Conservation (phyloP, 2,113 vertebrate genomes). For the Genyomyrus donnyi region DNA sequence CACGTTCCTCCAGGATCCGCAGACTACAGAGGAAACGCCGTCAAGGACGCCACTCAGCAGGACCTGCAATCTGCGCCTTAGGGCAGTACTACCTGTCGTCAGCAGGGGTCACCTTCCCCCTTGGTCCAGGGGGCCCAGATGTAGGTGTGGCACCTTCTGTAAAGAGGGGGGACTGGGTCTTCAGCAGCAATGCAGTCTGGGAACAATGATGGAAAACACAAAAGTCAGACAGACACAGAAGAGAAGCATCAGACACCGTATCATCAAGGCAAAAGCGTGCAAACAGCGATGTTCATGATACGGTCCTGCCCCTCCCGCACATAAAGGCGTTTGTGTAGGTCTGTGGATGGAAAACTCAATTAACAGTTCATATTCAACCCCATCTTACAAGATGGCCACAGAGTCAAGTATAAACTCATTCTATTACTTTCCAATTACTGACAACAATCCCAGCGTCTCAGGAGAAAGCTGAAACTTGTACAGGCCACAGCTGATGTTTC, state of each 20-base stretch:
- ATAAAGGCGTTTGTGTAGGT: not conserved
- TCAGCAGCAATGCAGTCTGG: slow-evolving; percentile 89
- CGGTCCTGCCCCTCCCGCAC: not conserved
- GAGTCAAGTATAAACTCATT: not conserved
- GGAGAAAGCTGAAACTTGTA: not conserved
- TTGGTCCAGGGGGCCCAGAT: slow-evolving; percentile 62
- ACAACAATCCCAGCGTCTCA: not conserved
- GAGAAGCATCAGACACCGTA: not conserved
- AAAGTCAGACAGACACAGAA: not conserved
- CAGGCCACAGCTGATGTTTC: not conserved
- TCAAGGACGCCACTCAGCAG: not conserved
- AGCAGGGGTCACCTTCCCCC: slow-evolving; percentile 62
- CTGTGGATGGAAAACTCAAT: not conserved
- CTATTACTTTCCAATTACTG: not conserved
- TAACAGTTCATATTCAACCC: not conserved
- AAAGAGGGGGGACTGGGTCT: slow-evolving; percentile 87
- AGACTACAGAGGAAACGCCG: slow-evolving; percentile 32
- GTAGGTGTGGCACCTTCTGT: slow-evolving; percentile 64
- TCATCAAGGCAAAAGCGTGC: not conserved
- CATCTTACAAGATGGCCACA: not conserved
- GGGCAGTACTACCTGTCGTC: slow-evolving; percentile 61
- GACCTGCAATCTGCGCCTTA: slow-evolving; percentile 40
- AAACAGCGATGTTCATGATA: not conserved
- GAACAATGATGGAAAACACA: slow-evolving; percentile 27
- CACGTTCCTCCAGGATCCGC: slow-evolving; percentile 90